phyloP scores from a whole-genome alignment of 2,797 vertebrate genomes.

The Dendrocincla fuliginosa region DNA sequence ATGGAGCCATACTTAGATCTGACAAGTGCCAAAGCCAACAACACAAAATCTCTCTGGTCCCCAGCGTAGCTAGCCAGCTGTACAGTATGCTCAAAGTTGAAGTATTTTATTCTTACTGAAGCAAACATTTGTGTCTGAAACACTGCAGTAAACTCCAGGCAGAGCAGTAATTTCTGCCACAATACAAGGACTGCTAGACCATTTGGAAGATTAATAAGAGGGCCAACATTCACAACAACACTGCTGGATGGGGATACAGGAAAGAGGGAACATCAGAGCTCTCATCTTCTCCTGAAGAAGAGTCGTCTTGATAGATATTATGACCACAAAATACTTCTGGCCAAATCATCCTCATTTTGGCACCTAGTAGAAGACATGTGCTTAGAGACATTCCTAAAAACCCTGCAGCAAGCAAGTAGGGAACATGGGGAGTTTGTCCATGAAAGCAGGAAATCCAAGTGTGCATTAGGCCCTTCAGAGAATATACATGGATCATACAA shows the following conservation, averaged over 20 bases:
- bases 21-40: slow-evolving; percentile 20
- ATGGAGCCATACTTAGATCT: neutral
- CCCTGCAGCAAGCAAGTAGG: neutral
- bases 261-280: neutral
- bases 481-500: rapidly evolving
- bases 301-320: neutral
- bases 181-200: neutral
- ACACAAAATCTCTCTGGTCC: neutral
- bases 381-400: neutral
- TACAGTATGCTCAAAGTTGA: neutral
- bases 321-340: neutral
- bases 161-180: neutral
- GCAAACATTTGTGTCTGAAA: neutral
- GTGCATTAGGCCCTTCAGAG: neutral
- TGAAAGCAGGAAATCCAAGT: neutral
- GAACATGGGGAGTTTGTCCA: neutral
- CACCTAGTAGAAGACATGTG: neutral
- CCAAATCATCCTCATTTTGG: neutral
- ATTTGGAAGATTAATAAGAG: neutral
- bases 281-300: neutral
- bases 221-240: neutral
- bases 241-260: neutral
- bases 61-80: neutral
- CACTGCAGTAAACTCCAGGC: neutral
- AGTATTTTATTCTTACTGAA: neutral